phyloP scores from a whole-genome alignment of 2,888 invertebrate species.

The Pachymerium ferrugineum region DNA sequence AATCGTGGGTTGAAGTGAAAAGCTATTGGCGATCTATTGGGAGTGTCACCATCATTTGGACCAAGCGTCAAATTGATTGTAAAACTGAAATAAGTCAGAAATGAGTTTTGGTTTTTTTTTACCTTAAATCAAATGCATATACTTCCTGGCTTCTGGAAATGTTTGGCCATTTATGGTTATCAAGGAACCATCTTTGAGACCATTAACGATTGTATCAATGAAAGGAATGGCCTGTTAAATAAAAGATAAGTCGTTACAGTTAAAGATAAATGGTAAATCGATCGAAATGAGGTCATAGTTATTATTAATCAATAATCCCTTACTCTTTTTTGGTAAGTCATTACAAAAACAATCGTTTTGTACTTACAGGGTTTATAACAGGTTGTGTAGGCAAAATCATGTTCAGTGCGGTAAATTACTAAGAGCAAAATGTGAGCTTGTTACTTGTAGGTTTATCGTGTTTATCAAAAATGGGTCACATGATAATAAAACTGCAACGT shows the following conservation, averaged over 20 bases:
- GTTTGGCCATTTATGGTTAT: not conserved
- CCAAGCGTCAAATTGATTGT: not conserved
- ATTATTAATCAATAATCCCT: too few relatives aligned
- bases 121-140: not conserved
- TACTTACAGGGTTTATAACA: too few relatives aligned
- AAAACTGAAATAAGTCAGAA: not conserved
- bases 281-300: not conserved
- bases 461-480: too few relatives aligned
- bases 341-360: too few relatives aligned
- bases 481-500: too few relatives aligned
- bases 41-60: not conserved
- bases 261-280: not conserved
- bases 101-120: not conserved
- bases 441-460: too few relatives aligned
- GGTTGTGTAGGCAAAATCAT: too few relatives aligned
- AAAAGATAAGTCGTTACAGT: too few relatives aligned
- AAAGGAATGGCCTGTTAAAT: not conserved
- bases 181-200: not conserved
- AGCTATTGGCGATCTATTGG: conserved; percentile 55
- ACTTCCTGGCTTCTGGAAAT: not conserved
- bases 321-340: too few relatives aligned
- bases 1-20: conserved; percentile 77
- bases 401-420: too few relatives aligned
- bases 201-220: not conserved
- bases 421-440: too few relatives aligned